Conservation (phyloP, 2,797 vertebrate genomes). For the Urosaurus nigricauda region DNA sequence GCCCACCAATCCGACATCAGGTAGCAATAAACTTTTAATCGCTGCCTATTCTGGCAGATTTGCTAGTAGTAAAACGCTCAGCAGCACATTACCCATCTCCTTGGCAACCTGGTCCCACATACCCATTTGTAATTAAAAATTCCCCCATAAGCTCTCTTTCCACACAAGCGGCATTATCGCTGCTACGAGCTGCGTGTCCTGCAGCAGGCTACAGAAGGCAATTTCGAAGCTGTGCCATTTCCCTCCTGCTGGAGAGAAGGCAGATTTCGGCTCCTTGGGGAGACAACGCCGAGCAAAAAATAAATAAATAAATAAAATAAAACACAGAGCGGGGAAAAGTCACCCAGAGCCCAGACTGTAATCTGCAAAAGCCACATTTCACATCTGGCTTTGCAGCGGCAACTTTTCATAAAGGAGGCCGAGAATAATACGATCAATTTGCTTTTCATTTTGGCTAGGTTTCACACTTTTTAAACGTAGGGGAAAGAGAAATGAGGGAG, state of each 20-base stretch:
- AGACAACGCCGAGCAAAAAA: conserved; percentile 43
- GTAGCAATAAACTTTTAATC: conserved; percentile 50
- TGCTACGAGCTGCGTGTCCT: conserved; percentile 53
- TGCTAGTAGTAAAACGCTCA: conserved; percentile 44
- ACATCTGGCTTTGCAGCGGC: conserved; percentile 72
- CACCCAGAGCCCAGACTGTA: conserved; percentile 57
- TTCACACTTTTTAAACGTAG: conserved; percentile 58
- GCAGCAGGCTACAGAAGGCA: conserved; percentile 65
- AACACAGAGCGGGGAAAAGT: conserved; percentile 30
- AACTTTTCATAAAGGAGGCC: conserved; percentile 68
- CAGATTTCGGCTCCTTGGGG: conserved; percentile 67
- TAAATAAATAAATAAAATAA: not conserved
- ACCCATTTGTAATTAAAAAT: conserved; percentile 64
- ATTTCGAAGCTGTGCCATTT: conserved; percentile 62
- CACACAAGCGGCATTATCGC: conserved; percentile 45
- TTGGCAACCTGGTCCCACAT: conserved; percentile 54
- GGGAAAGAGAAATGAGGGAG: conserved; percentile 3
- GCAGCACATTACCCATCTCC: conserved; percentile 48
- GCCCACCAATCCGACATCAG: conserved; percentile 5
- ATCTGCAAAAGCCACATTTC: conserved; percentile 67
- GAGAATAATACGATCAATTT: conserved; percentile 70
- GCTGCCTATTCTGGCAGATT: not conserved
- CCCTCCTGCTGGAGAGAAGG: conserved; percentile 64
- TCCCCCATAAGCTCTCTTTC: conserved; percentile 57
- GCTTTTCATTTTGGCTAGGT: conserved; percentile 65